Conservation (phyloP, 2,888 invertebrate species). For the Petrophora chlorosata region DNA sequence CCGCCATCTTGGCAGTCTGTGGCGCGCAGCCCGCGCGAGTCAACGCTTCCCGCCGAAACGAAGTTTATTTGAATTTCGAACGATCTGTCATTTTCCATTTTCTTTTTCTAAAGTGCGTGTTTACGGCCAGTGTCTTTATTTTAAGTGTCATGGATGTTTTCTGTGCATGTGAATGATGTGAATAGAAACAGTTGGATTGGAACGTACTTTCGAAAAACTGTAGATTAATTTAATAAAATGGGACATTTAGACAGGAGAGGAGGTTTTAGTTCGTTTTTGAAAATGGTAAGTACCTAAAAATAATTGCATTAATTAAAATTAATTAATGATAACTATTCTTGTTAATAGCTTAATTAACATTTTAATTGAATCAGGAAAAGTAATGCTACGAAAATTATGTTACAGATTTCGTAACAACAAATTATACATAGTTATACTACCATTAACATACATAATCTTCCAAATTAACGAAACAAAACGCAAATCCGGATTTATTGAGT, state of each 20-base stretch:
- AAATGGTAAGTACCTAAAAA: constrained; percentile 67
- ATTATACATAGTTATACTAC: constrained; percentile 44
- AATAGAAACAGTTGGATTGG: constrained; percentile 58
- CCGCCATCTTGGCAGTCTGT: constrained; percentile 81
- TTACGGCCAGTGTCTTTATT: constrained; percentile 56
- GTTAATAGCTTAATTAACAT: not conserved
- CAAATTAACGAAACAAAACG: constrained; percentile 41
- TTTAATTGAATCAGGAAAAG: not conserved
- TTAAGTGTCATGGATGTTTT: constrained; percentile 50
- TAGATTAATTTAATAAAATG: constrained; percentile 50
- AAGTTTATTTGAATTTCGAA: constrained; percentile 59
- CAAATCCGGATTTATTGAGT: constrained; percentile 53
- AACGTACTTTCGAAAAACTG: constrained; percentile 46
- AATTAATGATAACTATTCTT: too few species aligned
- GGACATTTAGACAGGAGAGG: constrained; percentile 70
- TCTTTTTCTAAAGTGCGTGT: constrained; percentile 59
- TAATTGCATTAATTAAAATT: not conserved
- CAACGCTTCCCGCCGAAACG: constrained; percentile 74
- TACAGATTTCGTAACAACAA: constrained; percentile 41
- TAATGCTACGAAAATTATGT: constrained; percentile 1
- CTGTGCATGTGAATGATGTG: constrained; percentile 75
- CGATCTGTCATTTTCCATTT: constrained; percentile 48
- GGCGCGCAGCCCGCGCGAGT: constrained; percentile 72
- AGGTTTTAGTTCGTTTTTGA: constrained; percentile 54
- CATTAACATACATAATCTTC: constrained; percentile 42